Percentiles rank a stretch among this genome's conserved stretches.
Evolutionary conservation across 2,113 vertebrate genomes (phyloP).

Genomic region (Halcyon senegalensis): DNA sequence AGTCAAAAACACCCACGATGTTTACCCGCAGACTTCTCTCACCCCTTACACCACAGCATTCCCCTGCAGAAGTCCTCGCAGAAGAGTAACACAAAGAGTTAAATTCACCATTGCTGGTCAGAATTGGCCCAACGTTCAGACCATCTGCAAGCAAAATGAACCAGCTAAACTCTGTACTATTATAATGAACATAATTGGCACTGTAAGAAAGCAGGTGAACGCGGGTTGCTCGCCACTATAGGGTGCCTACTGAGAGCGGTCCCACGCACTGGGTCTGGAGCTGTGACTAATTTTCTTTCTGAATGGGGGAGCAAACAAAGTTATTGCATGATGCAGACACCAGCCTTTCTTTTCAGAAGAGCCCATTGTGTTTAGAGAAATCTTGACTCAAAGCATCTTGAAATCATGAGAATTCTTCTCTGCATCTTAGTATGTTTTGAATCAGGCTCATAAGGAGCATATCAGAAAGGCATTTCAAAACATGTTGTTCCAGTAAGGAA

Average conservation of each 20-base stretch:
- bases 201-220: neutral
- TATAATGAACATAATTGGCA: neutral
- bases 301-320: neutral
- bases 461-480: neutral
- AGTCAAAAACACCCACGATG: neutral
- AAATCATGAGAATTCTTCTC: neutral
- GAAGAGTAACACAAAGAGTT: neutral
- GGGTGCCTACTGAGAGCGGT: neutral
- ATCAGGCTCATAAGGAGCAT: neutral
- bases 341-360: neutral
- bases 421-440: neutral
- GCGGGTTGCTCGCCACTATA: fast-evolving
- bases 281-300: neutral
- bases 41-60: neutral
- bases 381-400: neutral
- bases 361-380: neutral
- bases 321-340: neutral
- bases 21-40: neutral
- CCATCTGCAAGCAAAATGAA: neutral
- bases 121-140: neutral
- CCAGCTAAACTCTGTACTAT: neutral
- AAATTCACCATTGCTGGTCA: neutral
- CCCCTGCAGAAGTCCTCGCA: neutral
- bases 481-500: neutral
- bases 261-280: neutral